A percentile compares a stretch with the other conserved stretches of the same genome.
phyloP scores from a whole-genome alignment of 1,140 invertebrate genomes.

The Macrostomum lignano region DNA sequence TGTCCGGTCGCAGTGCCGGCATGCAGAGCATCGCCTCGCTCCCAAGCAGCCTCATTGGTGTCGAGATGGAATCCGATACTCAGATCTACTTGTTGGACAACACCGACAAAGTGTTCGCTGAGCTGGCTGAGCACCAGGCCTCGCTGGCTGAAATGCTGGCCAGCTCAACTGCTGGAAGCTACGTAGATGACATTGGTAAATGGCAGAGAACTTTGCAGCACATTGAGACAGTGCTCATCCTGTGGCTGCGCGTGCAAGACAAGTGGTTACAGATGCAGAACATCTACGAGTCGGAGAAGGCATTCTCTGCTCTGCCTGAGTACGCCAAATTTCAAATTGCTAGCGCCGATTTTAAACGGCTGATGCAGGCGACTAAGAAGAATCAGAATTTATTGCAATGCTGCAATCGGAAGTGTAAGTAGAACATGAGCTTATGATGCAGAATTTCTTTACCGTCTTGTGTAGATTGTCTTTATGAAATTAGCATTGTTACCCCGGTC shows the following conservation, averaged over 20 bases:
- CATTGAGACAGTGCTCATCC: conserved; percentile 21
- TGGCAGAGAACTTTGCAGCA: conserved; percentile 25
- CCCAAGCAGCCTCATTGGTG: conserved; percentile 16
- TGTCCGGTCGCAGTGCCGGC: conserved; percentile 16
- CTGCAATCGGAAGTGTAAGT: conserved; percentile 24
- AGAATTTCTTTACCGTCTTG: too few relatives aligned
- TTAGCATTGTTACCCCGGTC: too few relatives aligned
- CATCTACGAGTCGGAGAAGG: conserved; percentile 15
- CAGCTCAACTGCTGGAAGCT: conserved; percentile 21
- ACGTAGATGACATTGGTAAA: conserved; percentile 25
- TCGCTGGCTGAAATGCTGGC: conserved; percentile 21
- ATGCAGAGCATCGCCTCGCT: conserved; percentile 19
- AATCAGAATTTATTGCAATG: conserved; percentile 27
- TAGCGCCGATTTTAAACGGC: conserved; percentile 19
- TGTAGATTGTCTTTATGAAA: too few relatives aligned
- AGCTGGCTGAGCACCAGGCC: conserved; percentile 24
- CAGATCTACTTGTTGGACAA: conserved; percentile 14
- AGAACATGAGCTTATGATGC: not conserved
- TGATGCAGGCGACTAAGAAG: conserved; percentile 25
- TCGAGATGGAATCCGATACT: conserved; percentile 19
- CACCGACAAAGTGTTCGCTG: conserved; percentile 22
- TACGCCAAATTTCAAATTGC: conserved; percentile 18
- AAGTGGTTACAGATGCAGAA: conserved; percentile 23
- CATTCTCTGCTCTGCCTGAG: too few relatives aligned
- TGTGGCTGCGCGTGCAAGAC: conserved; percentile 24